Evolutionary conservation across 2,888 invertebrate genomes (phyloP).

Genomic region (Drosophila vallismaia): DNA sequence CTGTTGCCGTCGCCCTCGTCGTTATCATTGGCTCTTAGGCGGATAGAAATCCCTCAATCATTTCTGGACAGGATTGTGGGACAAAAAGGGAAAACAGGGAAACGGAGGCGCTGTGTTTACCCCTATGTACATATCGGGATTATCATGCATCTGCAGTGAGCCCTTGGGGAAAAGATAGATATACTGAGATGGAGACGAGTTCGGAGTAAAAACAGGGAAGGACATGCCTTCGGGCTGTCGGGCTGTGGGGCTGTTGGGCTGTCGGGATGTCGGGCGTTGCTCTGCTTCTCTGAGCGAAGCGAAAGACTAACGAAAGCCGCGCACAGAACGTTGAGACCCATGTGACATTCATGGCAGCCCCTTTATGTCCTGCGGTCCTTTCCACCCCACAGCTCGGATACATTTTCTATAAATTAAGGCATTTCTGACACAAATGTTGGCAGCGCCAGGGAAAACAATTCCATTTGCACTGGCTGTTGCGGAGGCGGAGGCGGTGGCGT

Average conservation of each 20-base stretch:
- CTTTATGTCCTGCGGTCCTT: slow-evolving; percentile 12
- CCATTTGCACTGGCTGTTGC: slow-evolving; percentile 57
- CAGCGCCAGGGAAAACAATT: slow-evolving; percentile 62
- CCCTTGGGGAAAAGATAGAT: slow-evolving; percentile 22
- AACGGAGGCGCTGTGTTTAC: slow-evolving; percentile 18
- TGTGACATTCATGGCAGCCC: slow-evolving; percentile 43
- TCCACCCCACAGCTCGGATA: slow-evolving; percentile 44
- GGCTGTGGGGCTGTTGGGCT: not conserved
- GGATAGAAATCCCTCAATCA: slow-evolving; percentile 72
- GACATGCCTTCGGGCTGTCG: slow-evolving; percentile 35
- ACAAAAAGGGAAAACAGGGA: slow-evolving; percentile 1
- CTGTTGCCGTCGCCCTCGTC: slow-evolving; percentile 33
- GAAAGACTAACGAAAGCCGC: slow-evolving; percentile 55
- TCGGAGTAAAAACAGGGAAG: not conserved
- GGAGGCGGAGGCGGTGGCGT: slow-evolving; percentile 9
- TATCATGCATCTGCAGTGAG: slow-evolving; percentile 52
- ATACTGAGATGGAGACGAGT: slow-evolving; percentile 21
- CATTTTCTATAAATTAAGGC: slow-evolving; percentile 74
- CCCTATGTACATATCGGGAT: slow-evolving; percentile 37
- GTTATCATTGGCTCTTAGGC: slow-evolving; percentile 52
- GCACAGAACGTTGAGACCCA: slow-evolving; percentile 37
- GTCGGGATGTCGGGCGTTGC: slow-evolving; percentile 28
- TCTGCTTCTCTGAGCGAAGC: slow-evolving; percentile 36
- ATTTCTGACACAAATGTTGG: slow-evolving; percentile 52
- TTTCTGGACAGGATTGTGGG: slow-evolving; percentile 62